These are phyloP conservation scores for Acropternis orthonyx DNA, from an alignment of 2,797 vertebrate species.

Conservation along the genomic window DNA sequence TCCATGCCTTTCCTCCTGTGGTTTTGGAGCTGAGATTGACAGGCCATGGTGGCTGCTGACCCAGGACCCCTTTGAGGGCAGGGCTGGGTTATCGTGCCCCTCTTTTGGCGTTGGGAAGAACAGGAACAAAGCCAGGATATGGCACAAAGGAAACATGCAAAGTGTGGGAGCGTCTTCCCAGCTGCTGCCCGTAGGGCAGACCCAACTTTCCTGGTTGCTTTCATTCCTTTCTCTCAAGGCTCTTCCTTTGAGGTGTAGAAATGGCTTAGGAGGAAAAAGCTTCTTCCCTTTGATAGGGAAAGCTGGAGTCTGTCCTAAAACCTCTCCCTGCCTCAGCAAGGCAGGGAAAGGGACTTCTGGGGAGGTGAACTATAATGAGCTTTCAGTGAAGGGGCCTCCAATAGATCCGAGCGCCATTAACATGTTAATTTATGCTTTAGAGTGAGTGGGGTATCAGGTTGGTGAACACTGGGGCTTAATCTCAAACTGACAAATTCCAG, in stretches of 20 bases:
- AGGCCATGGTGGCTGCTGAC: not conserved
- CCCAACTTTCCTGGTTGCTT: not conserved
- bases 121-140: not conserved
- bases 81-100: not conserved
- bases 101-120: not conserved
- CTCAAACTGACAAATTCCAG: conserved; percentile 25
- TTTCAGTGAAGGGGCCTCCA: not conserved
- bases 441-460: not conserved
- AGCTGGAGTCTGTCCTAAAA: not conserved
- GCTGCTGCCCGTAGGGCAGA: not conserved
- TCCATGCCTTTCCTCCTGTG: not conserved
- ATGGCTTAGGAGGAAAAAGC: not conserved
- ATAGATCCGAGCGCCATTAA: not conserved
- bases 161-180: not conserved
- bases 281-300: not conserved
- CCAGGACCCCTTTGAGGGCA: not conserved
- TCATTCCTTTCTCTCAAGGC: not conserved
- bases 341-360: not conserved
- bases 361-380: conserved; percentile 30
- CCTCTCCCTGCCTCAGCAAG: not conserved
- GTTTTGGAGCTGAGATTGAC: not conserved
- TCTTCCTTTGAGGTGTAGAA: not conserved
- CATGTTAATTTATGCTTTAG: conserved; percentile 65
- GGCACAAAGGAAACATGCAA: not conserved
- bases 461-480: conserved; percentile 35